Percentiles rank a stretch among this genome's conserved stretches.
Conservation (phyloP, 2,888 invertebrate genomes). For the Xestobium rufovillosum region DNA sequence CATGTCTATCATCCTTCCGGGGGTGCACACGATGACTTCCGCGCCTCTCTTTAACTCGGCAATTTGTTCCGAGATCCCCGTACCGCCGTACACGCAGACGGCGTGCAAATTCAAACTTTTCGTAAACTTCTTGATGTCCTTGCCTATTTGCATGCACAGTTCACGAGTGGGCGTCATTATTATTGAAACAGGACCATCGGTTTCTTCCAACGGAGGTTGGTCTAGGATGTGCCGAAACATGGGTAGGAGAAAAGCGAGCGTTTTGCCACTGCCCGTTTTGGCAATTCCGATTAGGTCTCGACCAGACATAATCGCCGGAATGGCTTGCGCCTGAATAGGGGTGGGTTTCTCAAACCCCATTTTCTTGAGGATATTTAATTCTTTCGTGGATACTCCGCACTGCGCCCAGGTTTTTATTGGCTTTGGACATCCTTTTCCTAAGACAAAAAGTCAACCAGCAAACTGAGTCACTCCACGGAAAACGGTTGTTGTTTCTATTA, state of each 20-base stretch:
- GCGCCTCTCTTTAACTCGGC: conserved; percentile 91
- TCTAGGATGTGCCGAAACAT: conserved; percentile 96
- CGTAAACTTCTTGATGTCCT: conserved; percentile 90
- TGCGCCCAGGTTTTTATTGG: conserved; percentile 97
- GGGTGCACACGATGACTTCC: conserved; percentile 98
- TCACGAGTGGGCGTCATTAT: conserved; percentile 98
- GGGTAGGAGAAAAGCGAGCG: conserved; percentile 93
- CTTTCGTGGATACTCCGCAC: conserved; percentile 93
- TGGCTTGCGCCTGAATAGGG: conserved; percentile 97
- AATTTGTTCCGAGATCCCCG: conserved; percentile 88
- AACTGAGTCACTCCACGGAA: too few relatives aligned
- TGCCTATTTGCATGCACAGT: conserved; percentile 97
- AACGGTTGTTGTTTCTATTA: too few relatives aligned
- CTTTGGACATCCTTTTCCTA: conserved; percentile 84
- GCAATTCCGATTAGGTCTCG: conserved; percentile 98
- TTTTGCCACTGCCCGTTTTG: conserved; percentile 98
- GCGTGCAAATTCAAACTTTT: conserved; percentile 78
- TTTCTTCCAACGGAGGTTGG: conserved; percentile 88
- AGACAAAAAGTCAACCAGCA: too few relatives aligned
- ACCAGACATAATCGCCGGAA: conserved; percentile 94
- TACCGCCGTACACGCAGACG: conserved; percentile 98
- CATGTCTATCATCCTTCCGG: conserved; percentile 99
- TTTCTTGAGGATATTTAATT: conserved; percentile 85
- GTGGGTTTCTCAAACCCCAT: conserved; percentile 93
- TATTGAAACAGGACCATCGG: conserved; percentile 93